A percentile compares a stretch with the other conserved stretches of the same genome.
Evolutionary conservation across 2,888 invertebrate species (phyloP).

Genomic region (Megalurothrips usitatus): DNA sequence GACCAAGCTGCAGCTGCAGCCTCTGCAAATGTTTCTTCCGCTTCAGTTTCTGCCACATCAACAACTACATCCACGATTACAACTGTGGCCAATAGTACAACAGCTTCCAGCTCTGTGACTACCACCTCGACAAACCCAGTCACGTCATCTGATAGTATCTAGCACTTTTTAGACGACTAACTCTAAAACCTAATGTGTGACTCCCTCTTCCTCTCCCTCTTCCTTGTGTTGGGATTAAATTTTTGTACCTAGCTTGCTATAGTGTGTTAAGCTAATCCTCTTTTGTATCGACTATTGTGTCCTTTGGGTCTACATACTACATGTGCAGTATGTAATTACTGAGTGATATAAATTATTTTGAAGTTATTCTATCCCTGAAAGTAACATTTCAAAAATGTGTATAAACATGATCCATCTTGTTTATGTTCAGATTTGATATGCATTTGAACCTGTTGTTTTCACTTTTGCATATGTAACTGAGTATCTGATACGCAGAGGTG

Average conservation of each 20-base stretch:
- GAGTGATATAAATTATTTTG: background rate
- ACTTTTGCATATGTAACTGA: background rate
- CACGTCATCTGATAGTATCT: background rate
- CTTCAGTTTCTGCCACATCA: background rate
- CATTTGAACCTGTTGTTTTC: background rate
- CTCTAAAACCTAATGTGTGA: background rate
- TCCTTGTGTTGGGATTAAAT: background rate
- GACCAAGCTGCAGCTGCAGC: constrained; percentile 1
- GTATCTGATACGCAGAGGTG: too few relatives aligned
- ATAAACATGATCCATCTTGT: background rate
- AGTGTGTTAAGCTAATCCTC: constrained; percentile 6
- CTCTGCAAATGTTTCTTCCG: background rate
- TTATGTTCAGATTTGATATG: background rate
- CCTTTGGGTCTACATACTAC: background rate
- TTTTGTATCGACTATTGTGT: background rate
- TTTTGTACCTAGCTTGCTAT: constrained; percentile 20
- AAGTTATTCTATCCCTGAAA: constrained; percentile 2
- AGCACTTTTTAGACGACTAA: background rate
- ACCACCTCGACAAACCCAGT: constrained; percentile 6
- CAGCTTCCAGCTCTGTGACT: constrained; percentile 1
- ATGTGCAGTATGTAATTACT: background rate
- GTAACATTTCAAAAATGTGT: background rate
- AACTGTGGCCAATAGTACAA: constrained; percentile 6
- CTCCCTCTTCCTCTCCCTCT: background rate
- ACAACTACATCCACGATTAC: background rate